A percentile compares a stretch with the other conserved stretches of the same genome.
phyloP scores from a whole-genome alignment of 2,888 invertebrate genomes.

The Aleiodes leptofemur region DNA sequence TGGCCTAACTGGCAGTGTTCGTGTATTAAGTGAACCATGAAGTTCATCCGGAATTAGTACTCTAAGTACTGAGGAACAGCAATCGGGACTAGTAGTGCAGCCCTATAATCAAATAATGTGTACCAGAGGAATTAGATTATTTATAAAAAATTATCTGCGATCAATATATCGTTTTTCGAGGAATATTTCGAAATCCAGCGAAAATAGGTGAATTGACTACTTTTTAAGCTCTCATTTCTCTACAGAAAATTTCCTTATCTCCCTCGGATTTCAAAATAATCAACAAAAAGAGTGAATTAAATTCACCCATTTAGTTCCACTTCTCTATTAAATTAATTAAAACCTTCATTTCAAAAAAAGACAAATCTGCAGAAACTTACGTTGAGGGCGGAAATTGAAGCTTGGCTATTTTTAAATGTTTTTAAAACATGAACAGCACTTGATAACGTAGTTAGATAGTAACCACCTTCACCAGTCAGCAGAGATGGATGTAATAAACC shows the following conservation, averaged over 20 bases:
- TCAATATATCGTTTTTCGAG: background rate
- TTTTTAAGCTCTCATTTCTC: too few relatives aligned
- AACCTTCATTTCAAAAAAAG: too few relatives aligned
- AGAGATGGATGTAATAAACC: slow-evolving; percentile 93
- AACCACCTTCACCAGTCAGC: slow-evolving; percentile 94
- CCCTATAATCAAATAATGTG: slow-evolving; percentile 65
- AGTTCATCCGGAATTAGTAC: slow-evolving; percentile 96
- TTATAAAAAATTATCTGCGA: background rate
- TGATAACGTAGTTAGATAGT: slow-evolving; percentile 94
- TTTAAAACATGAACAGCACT: slow-evolving; percentile 94
- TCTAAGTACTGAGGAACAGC: slow-evolving; percentile 86
- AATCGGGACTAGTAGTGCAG: slow-evolving; percentile 76
- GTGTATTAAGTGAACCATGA: slow-evolving; percentile 92
- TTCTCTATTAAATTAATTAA: too few relatives aligned
- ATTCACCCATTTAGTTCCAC: too few relatives aligned
- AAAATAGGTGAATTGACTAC: too few relatives aligned
- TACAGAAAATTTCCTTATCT: too few relatives aligned
- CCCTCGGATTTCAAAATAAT: background rate
- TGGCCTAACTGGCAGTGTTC: slow-evolving; percentile 94
- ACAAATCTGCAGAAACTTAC: slow-evolving; percentile 57
- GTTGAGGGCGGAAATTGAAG: slow-evolving; percentile 72
- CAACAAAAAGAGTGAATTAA: background rate
- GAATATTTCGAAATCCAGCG: background rate
- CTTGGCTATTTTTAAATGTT: slow-evolving; percentile 76
- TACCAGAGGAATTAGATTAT: slow-evolving; percentile 43